phyloP scores from a whole-genome alignment of 2,888 invertebrate genomes.

The Thalpophila matura region DNA sequence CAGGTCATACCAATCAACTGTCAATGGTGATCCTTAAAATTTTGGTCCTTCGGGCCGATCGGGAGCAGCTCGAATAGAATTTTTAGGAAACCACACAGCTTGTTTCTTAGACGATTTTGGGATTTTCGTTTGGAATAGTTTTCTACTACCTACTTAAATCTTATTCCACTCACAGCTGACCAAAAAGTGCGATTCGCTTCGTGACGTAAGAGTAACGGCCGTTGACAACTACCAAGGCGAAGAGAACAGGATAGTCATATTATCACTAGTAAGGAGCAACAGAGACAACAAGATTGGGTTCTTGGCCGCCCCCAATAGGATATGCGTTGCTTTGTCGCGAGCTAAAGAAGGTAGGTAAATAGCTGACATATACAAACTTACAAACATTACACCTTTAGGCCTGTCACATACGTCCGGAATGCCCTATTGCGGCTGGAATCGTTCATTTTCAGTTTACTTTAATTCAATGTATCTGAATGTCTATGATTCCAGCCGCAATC shows the following conservation, averaged over 20 bases:
- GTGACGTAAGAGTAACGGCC: slow-evolving; percentile 91
- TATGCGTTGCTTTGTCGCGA: slow-evolving; percentile 95
- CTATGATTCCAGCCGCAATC: no score
- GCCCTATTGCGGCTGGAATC: no score
- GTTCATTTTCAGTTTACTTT: no score
- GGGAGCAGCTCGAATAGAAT: no score
- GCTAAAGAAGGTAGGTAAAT: slow-evolving; percentile 89
- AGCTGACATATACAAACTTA: background rate
- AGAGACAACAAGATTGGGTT: slow-evolving; percentile 93
- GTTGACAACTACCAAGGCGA: slow-evolving; percentile 96
- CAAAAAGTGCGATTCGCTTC: slow-evolving; percentile 75
- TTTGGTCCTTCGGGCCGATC: no score
- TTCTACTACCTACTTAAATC: background rate
- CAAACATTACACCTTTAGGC: no score
- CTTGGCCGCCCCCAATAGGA: slow-evolving; percentile 92
- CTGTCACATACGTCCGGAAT: no score
- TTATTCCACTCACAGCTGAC: slow-evolving; percentile 71
- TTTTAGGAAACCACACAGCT: no score
- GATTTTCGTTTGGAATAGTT: background rate
- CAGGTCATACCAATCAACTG: no score
- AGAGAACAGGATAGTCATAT: slow-evolving; percentile 94
- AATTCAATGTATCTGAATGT: no score
- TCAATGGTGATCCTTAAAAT: no score
- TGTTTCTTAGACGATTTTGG: no score
- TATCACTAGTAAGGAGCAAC: slow-evolving; percentile 95